Base-by-base conservation (phyloP, 2,797 vertebrate genomes). In the Cryptoblepharus egeriae region DNA sequence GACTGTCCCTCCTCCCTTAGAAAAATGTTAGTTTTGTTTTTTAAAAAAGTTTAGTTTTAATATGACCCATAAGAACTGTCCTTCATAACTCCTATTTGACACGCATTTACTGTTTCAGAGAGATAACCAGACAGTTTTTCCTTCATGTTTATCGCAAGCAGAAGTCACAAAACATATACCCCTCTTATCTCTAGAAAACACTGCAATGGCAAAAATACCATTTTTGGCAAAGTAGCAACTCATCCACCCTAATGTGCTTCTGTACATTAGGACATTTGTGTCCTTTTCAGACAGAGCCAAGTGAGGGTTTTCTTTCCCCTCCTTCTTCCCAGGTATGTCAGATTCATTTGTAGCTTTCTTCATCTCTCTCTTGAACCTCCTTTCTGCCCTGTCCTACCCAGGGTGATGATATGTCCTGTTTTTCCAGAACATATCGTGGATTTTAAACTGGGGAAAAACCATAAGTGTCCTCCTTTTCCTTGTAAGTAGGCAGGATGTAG, bases 131-230 rank as follows among this genome's bases (percentile, higher is more conserved):
- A 5, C 15, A n/a, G 9, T 81, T 6, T n/a, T n/a, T n/a, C n/a
- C n/a, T n/a, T n/a, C n/a, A n/a, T 4, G 0, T 6, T 26, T 45
- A 39, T 73, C 39, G 81, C 35, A 80, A 63, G 61, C 52, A 80
- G 85, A 68, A 28, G 75, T 22, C n/a, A n/a, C n/a, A n/a, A 74
- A 82, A 45, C 24, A 42, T 6, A n/a, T 72, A n/a, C 75, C 4
- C 12, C 11, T 77, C 79, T 88, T 89, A 69, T 88, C 77, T 79
- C 77, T 63, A 15, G n/a, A 9, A 52, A 90, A 37, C 52, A 82
- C 64, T 64, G 49, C 86, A 6, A 18, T 35, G 75, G 55, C 15
- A 79, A 58, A 85, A 90, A 73, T 0, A 9, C 52, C 6, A 24
- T n/a, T 78, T 9, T 0, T 52, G 55, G 16, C n/a, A 55, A 22